Base-by-base conservation (phyloP, 2,888 invertebrate genomes). In the Yponomeuta malinellus region DNA sequence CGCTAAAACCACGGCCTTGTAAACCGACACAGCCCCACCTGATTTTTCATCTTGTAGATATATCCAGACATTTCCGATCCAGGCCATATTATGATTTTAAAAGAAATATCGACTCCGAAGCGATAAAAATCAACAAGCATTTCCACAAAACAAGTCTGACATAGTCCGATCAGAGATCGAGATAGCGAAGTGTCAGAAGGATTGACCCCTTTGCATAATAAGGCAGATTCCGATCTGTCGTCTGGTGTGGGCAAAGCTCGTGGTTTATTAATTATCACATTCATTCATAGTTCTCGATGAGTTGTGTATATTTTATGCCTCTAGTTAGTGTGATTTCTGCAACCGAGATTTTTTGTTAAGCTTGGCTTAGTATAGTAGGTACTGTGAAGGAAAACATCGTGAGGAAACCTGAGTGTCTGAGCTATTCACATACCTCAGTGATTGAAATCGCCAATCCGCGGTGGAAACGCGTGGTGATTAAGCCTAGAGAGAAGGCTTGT, bases 201-300 rank as follows among this genome's bases (percentile, higher is more conserved):
- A 43, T 48, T n/a, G 70, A 43, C 70, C 70, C 33, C 33, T 70
- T 70, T 70, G 70, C 70, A 70, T 70, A 69, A 59, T 15, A 12
- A 59, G 52, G 52, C 52, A 59, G 52, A 59, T 59, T 59, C 52
- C 52, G 15, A 59, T 59, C 52, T 3, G 23, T 64, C 70, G 64
- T 65, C 70, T 70, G 65, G 70, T 70, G 70, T 70, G 65, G 70
- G 23, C 64, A 43, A 10, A 15, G 15, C 52, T 15, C 52, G 52
- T 59, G 52, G 52, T 15, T 59, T 59, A 12, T 59, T 59, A 48
- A 48, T 29, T 23, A 31, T 48, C 70, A 10, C 70, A 64, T 69
- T 59, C 69, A 69, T 70, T 70, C 70, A 70, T 70, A 33, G 23
- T 64, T 70, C 64, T 5, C 15, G 15, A 59, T 59, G 52, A 4